Evolutionary conservation across 2,797 vertebrate species (phyloP).

Genomic region (Pangasius larnaudii): DNA sequence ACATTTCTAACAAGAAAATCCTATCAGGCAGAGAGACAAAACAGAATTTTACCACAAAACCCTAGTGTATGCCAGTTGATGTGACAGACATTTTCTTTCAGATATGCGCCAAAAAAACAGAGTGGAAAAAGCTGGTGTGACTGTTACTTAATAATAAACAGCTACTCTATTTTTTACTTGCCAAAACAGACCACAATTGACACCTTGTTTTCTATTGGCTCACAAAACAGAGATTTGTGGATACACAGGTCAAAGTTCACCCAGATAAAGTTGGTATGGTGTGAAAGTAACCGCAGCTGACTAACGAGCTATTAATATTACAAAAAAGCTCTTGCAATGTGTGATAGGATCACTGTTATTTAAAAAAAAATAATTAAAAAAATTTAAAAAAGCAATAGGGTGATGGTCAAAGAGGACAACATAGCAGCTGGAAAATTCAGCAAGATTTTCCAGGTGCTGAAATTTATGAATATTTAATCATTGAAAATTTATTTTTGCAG

Average conservation of each 20-base stretch:
- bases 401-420: not conserved
- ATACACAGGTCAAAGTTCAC: slow-evolving; percentile 6
- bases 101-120: not conserved
- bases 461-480: not conserved
- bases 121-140: not conserved
- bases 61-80: not conserved
- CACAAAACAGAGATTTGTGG: not conserved
- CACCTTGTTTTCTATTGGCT: not conserved
- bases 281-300: not conserved
- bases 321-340: not conserved
- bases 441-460: not conserved
- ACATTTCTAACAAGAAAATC: not conserved
- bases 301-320: not conserved
- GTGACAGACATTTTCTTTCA: not conserved
- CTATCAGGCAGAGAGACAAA: not conserved
- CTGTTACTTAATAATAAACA: not conserved
- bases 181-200: not conserved
- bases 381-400: not conserved
- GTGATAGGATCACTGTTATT: not conserved
- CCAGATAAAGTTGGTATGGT: not conserved
- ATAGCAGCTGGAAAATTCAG: not conserved
- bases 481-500: not conserved
- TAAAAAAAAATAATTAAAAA: too few species aligned
- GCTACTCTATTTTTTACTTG: not conserved
- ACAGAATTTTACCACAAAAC: not conserved